Percentiles rank a stretch among this genome's conserved stretches.
Conservation (phyloP, 2,113 vertebrate genomes). For the cattle (Bos taurus) region DNA sequence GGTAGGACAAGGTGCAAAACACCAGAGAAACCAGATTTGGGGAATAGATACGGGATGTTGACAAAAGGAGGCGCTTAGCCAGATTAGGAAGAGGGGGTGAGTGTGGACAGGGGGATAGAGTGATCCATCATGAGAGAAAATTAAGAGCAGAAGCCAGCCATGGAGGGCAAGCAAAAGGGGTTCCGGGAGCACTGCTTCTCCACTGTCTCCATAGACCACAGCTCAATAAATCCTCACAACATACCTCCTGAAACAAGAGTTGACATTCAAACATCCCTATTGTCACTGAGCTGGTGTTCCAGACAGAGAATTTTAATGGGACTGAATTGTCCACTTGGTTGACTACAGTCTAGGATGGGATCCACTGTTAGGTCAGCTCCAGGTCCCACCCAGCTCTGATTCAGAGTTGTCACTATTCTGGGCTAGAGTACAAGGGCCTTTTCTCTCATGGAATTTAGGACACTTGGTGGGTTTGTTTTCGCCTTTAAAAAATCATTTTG, state of each 20-base stretch:
- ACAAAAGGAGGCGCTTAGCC: neutral
- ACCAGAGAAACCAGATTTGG: neutral
- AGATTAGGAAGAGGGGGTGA: neutral
- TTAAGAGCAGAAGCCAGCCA: neutral
- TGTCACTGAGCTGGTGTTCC: neutral
- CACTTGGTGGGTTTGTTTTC: neutral
- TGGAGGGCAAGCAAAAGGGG: neutral
- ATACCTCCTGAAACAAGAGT: neutral
- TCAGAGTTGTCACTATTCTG: neutral
- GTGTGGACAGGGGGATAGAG: neutral
- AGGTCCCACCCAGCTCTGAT: neutral
- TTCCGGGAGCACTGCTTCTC: rapidly evolving
- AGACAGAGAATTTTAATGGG: neutral
- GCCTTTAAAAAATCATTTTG: neutral
- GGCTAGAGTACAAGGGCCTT: neutral
- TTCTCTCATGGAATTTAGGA: neutral
- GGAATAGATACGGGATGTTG: neutral
- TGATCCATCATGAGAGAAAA: neutral
- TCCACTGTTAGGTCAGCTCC: neutral
- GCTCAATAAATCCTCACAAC: neutral
- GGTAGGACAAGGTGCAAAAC: neutral
- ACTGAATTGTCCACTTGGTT: neutral
- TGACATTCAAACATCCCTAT: neutral
- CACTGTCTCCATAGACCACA: neutral
- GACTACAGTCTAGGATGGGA: neutral